These are phyloP conservation scores for Plusia festucae DNA, from an alignment of 2,888 invertebrate genomes.

Conservation along the genomic window DNA sequence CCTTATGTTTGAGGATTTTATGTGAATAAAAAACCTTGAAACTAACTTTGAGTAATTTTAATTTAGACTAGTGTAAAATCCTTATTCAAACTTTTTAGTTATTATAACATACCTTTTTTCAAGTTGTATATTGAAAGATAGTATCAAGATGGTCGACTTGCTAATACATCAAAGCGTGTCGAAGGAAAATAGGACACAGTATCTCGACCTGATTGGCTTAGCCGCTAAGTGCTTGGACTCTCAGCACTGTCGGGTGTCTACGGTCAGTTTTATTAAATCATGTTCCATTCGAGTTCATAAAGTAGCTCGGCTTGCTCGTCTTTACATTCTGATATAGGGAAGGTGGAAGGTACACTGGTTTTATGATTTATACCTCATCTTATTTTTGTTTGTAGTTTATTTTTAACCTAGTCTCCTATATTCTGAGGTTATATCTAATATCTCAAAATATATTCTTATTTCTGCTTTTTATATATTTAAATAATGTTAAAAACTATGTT, in stretches of 20 bases:
- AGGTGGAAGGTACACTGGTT: too few relatives aligned
- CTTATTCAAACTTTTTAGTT: neutral
- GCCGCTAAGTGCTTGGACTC: constrained; percentile 3
- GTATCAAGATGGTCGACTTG: neutral
- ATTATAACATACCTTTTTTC: neutral
- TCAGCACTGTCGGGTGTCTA: neutral
- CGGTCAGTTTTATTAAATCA: constrained; percentile 2
- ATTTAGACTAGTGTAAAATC: too few relatives aligned
- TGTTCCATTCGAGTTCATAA: neutral
- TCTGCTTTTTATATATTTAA: too few relatives aligned
- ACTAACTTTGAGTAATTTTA: neutral
- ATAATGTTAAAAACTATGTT: too few relatives aligned
- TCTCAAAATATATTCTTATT: too few relatives aligned
- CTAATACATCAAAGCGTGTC: neutral
- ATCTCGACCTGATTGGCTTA: constrained; percentile 2
- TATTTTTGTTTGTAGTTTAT: too few relatives aligned
- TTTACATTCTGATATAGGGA: neutral
- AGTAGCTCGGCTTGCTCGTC: neutral
- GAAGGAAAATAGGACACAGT: constrained; percentile 5
- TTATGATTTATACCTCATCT: too few relatives aligned
- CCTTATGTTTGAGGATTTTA: neutral
- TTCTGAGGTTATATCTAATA: too few relatives aligned
- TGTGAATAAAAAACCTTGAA: neutral
- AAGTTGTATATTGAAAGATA: neutral
- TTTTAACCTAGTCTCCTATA: too few relatives aligned